Conservation (phyloP, 1,140 invertebrate species). For the Diabrotica undecimpunctata region DNA sequence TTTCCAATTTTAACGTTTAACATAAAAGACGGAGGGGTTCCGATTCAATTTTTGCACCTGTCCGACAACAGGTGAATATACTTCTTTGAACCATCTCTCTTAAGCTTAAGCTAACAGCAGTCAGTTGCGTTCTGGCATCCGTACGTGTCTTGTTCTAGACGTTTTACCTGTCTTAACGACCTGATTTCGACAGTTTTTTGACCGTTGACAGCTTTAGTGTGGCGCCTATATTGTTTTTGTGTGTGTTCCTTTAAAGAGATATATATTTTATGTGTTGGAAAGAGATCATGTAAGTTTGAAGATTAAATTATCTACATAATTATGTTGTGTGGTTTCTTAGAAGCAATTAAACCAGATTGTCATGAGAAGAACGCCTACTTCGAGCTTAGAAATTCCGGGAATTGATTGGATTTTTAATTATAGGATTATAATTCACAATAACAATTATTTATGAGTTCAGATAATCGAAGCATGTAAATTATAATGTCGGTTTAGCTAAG, state of each 20-base stretch:
- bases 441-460: too few species aligned
- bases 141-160: slow-evolving; percentile 4
- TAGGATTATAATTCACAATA: too few species aligned
- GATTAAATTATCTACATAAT: neutral
- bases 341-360: neutral
- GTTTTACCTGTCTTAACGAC: neutral
- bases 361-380: neutral
- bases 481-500: too few species aligned
- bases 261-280: neutral
- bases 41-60: neutral
- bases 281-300: too few species aligned
- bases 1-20: neutral
- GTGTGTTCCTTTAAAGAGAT: neutral
- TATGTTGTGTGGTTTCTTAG: neutral
- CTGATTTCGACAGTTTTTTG: neutral
- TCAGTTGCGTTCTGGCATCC: slow-evolving; percentile 10
- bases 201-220: slow-evolving; percentile 11
- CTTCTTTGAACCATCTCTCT: slow-evolving; percentile 10
- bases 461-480: too few species aligned
- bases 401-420: too few species aligned
- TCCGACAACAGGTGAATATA: slow-evolving; percentile 14
- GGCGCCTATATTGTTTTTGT: slow-evolving; percentile 4
- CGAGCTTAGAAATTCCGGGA: too few species aligned
- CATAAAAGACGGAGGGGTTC: slow-evolving; percentile 5
- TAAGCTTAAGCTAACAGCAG: neutral